Base-by-base conservation (phyloP, 2,797 vertebrate species). In the Galago senegalensis region DNA sequence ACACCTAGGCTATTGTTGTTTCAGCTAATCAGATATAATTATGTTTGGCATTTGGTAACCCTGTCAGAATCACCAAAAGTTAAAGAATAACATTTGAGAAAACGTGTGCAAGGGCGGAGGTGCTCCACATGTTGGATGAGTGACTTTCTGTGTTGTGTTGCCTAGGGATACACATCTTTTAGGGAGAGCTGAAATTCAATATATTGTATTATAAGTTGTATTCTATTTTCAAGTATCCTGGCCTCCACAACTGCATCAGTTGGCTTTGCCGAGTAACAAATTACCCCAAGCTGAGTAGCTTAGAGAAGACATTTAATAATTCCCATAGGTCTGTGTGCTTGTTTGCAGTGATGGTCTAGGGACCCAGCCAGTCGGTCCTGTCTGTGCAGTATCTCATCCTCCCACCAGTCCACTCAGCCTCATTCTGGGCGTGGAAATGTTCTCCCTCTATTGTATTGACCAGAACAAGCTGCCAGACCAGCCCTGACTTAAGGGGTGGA, bases 401-500 rank as follows among this genome's bases (percentile, higher is more conserved):
- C 67, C 43, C 27, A 34, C 1, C 1, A 69, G 76, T n/a, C 7
- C 43, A 31, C 16, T 3, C 11, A 4, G 43, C 34, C 69, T 31
- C 20, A 12, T 27, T 31, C 7, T 12, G 8, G 27, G 3, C 21
- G 16, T 14, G 14, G 29, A 76, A 18, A 17, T 8, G 3, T 69
- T 17, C 69, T 92, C 23, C n/a, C 0, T 92, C 0, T 3, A 0
- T 43, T 23, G 17, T 1, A 49, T 23, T 25, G 65, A 23, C 40
- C 69, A 14, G 3, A 49, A 40, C 77, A 46, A 21, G 37, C 43
- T 18, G 3, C 21, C 29, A 63, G 6, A 12, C 46, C 7, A 17
- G 3, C 43, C 53, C 27, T 0, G 7, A 11, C 29, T 34, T 23
- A 0, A 70, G 13, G 7, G 43, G 13, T 10, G 5, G 43, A 3